Evolutionary conservation across 2,888 invertebrate species (phyloP), one percentile per base, ranked within the genome.

Genomic region (Mimumesa dahlbomi): DNA sequence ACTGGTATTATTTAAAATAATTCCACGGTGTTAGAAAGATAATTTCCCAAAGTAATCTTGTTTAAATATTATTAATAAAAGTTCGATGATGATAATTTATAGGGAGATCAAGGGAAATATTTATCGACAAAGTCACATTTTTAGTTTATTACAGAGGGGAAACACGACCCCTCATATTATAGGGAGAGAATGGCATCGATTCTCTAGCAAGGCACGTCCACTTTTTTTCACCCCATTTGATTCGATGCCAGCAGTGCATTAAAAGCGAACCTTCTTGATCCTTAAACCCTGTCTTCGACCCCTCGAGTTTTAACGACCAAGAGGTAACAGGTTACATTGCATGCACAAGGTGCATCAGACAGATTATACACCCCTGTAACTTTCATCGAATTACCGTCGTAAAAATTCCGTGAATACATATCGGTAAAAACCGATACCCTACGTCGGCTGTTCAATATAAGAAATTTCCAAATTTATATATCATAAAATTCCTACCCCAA

Each of bases 301-400:
- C 66, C 45, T 73, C 48, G 45, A 48, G 29, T 25, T 43, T 67
- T 38, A 19, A 52, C 13, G 18, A 34, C 42, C 9, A 40, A 29
- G 18, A 18, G 18, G 57, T 59, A 57, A 45, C 77, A 77, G 70
- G 75, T 79, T 70, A 49, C 61, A 48, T 29, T 25, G 31, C 45
- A 25, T 14, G 62, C 54, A 56, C 59, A 66, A 73, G 62, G 63
- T 66, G 67, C 58, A 45, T 45, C 36, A 34, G 18, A 59, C 40
- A 54, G 45, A 62, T 75, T 64, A 73, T 72, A 76, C 75, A 78
- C 77, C 75, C 75, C 62, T 64, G 56, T 40, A 16, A 40, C 40
- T 40, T 34, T 40, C 1, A 40, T 40, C 43, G 14, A 56, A 29
- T 34, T 21, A 25, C 53, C 14, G 22, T 31, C 16, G 25, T 34